phyloP scores from a whole-genome alignment of 1,140 invertebrate genomes.

The Euwallacea fornicatus region DNA sequence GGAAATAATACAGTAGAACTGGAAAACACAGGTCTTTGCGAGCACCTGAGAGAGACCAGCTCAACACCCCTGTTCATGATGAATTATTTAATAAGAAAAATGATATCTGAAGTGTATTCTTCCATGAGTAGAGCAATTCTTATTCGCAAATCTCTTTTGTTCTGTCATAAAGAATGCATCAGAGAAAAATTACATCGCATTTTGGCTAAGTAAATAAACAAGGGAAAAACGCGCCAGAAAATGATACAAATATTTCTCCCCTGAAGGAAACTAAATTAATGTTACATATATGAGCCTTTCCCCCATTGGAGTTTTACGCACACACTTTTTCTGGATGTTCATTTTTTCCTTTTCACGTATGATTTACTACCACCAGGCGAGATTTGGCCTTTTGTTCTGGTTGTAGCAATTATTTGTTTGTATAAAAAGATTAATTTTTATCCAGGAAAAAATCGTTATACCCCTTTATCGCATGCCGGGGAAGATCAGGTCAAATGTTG shows the following conservation, averaged over 20 bases:
- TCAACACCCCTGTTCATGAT: slow-evolving; percentile 6
- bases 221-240: slow-evolving; percentile 38
- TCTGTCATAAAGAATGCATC: slow-evolving; percentile 44
- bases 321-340: slow-evolving; percentile 13
- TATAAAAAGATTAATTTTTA: too few relatives aligned
- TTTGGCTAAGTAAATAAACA: slow-evolving; percentile 41
- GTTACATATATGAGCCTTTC: slow-evolving; percentile 38
- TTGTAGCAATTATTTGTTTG: not conserved
- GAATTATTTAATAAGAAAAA: slow-evolving; percentile 36
- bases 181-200: slow-evolving; percentile 41
- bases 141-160: slow-evolving; percentile 32
- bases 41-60: not conserved
- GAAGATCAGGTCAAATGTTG: too few relatives aligned
- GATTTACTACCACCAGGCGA: slow-evolving; percentile 6
- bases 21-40: not conserved
- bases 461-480: too few relatives aligned
- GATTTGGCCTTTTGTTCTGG: slow-evolving; percentile 3
- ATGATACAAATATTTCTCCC: slow-evolving; percentile 43
- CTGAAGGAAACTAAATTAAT: slow-evolving; percentile 41
- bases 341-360: slow-evolving; percentile 14
- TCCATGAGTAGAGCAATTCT: slow-evolving; percentile 36
- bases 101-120: slow-evolving; percentile 29
- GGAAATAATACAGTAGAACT: not conserved
- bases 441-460: too few relatives aligned
- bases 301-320: slow-evolving; percentile 16